Conservation (phyloP, 2,888 invertebrate genomes). For the Limnephilus rhombicus region DNA sequence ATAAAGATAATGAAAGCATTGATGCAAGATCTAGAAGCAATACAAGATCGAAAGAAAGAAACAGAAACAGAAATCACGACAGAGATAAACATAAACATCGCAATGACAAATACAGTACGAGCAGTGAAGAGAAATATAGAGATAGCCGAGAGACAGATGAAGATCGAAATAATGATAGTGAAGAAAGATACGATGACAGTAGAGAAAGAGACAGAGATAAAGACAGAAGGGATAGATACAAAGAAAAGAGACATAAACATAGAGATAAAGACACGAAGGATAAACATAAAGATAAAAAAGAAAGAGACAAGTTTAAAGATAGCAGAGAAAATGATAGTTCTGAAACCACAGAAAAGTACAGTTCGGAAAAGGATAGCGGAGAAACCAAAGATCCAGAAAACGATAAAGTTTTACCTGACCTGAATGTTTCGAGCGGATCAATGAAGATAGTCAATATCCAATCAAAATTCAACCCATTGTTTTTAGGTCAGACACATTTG, state of each 20-base stretch:
- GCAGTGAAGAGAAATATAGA: constrained; percentile 20
- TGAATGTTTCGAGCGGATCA: background rate
- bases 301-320: background rate
- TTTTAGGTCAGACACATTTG: constrained; percentile 62
- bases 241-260: background rate
- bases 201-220: background rate
- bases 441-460: constrained; percentile 6
- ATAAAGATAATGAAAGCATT: background rate
- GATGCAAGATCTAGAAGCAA: background rate
- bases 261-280: background rate
- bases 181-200: background rate
- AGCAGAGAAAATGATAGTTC: background rate
- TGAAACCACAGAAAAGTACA: background rate
- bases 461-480: constrained; percentile 37
- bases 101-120: background rate
- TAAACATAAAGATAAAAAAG: background rate
- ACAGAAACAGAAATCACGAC: background rate
- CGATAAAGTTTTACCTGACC: background rate
- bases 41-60: background rate
- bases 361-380: background rate
- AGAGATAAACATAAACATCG: constrained; percentile 32
- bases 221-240: background rate
- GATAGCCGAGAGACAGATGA: background rate
- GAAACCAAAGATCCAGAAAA: background rate
- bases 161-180: background rate